Evolutionary conservation across 2,888 invertebrate species (phyloP).

Genomic region (Margaritifera margaritifera): DNA sequence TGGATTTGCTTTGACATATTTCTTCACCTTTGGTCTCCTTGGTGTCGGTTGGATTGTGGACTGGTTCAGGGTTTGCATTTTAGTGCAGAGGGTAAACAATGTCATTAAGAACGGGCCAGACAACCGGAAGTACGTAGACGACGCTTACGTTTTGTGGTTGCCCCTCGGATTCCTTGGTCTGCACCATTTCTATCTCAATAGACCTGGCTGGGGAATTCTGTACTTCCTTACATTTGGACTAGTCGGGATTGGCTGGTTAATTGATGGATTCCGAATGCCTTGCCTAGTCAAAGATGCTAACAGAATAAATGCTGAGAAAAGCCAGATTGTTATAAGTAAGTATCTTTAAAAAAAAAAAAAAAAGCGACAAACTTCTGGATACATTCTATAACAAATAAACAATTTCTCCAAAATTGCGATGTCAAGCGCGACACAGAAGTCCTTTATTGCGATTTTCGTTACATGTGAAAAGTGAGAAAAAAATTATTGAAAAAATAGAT

Average conservation of each 20-base stretch:
- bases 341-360: too few species aligned
- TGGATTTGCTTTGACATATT: constrained; percentile 45
- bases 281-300: constrained; percentile 48
- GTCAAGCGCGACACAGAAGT: too few species aligned
- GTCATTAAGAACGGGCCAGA: constrained; percentile 13
- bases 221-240: constrained; percentile 55
- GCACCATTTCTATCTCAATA: constrained; percentile 48
- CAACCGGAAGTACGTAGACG: constrained; percentile 41
- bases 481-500: too few species aligned
- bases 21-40: constrained; percentile 44
- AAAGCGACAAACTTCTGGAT: too few species aligned
- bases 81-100: constrained; percentile 49
- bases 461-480: too few species aligned
- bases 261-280: constrained; percentile 50
- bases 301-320: constrained; percentile 14
- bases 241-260: constrained; percentile 51
- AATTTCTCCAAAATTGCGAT: too few species aligned
- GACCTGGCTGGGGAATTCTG: constrained; percentile 49
- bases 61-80: constrained; percentile 48
- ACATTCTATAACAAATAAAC: too few species aligned
- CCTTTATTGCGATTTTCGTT: too few species aligned
- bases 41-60: constrained; percentile 58
- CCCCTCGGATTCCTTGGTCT: constrained; percentile 34
- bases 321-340: neutral
- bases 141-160: constrained; percentile 52